Evolutionary conservation across 2,888 invertebrate species (phyloP).

Genomic region (Stenolophus ochropezus): DNA sequence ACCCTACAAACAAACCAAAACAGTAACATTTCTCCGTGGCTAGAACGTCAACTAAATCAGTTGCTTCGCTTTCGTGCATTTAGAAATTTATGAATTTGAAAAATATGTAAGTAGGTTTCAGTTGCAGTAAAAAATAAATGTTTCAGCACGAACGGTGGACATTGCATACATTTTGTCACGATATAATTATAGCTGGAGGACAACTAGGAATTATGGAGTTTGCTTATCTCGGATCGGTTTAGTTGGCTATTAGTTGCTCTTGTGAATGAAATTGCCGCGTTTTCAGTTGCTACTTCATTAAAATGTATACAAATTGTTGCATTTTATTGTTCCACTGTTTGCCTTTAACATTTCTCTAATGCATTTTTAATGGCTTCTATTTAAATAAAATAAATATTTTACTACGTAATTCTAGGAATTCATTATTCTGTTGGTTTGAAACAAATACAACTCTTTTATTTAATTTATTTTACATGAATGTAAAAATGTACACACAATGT

Average conservation of each 20-base stretch:
- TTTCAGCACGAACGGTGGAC: background rate
- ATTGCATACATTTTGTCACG: conserved; percentile 32
- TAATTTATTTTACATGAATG: no score
- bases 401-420: background rate
- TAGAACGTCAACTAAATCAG: background rate
- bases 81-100: conserved; percentile 20
- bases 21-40: background rate
- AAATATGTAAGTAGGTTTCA: conserved; percentile 16
- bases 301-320: background rate
- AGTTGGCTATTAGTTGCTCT: background rate
- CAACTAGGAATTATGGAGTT: background rate
- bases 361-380: background rate
- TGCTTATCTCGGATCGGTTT: background rate
- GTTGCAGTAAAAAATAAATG: conserved; percentile 5
- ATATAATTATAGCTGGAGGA: background rate
- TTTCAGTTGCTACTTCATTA: background rate
- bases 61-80: background rate
- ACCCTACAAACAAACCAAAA: background rate
- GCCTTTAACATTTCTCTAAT: background rate
- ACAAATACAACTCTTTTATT: background rate
- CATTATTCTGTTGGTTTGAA: background rate
- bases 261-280: background rate
- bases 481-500: no score
- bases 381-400: background rate
- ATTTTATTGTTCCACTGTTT: background rate